Percentiles rank a stretch among this genome's conserved stretches.
Conservation (phyloP, 1,140 invertebrate genomes). For the Diabrotica undecimpunctata region DNA sequence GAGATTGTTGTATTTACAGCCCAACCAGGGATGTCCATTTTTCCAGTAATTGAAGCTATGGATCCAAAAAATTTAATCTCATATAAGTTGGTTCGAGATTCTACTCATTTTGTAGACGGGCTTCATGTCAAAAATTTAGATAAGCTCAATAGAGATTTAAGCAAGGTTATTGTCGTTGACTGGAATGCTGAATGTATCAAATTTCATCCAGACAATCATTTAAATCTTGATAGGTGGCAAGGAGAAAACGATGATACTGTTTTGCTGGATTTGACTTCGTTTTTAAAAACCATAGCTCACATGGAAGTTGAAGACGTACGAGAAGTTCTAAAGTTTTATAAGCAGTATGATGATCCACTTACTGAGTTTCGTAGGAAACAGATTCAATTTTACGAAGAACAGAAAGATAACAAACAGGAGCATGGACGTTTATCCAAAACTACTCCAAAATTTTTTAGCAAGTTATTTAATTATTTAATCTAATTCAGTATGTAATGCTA, state of each 20-base stretch:
- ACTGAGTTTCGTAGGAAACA: conserved; percentile 87
- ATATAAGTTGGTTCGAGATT: conserved; percentile 91
- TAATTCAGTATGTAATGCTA: no score
- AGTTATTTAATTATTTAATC: background rate
- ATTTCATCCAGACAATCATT: conserved; percentile 83
- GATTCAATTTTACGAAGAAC: conserved; percentile 49
- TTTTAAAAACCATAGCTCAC: conserved; percentile 85
- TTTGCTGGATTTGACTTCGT: conserved; percentile 85
- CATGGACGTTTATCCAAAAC: conserved; percentile 18
- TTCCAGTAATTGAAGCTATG: conserved; percentile 86
- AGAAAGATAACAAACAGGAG: conserved; percentile 17
- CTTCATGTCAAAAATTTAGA: conserved; percentile 95
- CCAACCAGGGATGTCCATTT: conserved; percentile 80
- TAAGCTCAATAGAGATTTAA: conserved; percentile 90
- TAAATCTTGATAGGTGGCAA: conserved; percentile 85
- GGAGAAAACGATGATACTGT: conserved; percentile 88
- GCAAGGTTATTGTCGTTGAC: conserved; percentile 94
- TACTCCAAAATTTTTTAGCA: background rate
- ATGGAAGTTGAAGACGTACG: conserved; percentile 90
- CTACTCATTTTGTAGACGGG: conserved; percentile 93
- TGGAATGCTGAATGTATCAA: conserved; percentile 87
- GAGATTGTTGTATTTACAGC: conserved; percentile 97
- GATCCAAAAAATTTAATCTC: conserved; percentile 86
- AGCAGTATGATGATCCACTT: conserved; percentile 90
- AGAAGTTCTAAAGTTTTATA: conserved; percentile 89